A percentile compares a stretch with the other conserved stretches of the same genome.
Evolutionary conservation across 2,797 vertebrate species (phyloP).

Genomic region (Stomatorhinus walkeri): DNA sequence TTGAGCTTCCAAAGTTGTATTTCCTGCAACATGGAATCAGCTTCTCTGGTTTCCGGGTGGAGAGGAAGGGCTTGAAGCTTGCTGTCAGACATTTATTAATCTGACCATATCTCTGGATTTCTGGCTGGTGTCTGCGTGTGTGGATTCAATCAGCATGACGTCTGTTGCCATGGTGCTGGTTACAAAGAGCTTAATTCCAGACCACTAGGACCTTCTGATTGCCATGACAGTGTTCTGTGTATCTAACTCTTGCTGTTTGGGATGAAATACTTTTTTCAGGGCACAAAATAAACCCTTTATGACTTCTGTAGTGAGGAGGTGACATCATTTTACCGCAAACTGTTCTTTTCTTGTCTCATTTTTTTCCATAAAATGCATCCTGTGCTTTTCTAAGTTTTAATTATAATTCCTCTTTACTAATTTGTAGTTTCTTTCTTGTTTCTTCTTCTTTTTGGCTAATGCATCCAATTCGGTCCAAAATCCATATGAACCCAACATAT

Average conservation of each 20-base stretch:
- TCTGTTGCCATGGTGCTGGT: conserved; percentile 46
- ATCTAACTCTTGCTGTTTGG: conserved; percentile 12
- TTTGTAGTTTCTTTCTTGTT: not conserved
- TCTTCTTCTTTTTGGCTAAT: not conserved
- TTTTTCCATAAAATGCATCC: not conserved
- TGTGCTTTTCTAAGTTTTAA: not conserved
- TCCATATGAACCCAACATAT: not conserved
- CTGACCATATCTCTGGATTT: conserved; percentile 38
- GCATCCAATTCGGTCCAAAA: not conserved
- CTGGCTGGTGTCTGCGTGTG: conserved; percentile 22
- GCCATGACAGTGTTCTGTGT: conserved; percentile 34
- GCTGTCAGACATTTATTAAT: conserved; percentile 50
- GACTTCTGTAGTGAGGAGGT: conserved; percentile 1
- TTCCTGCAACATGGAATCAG: conserved; percentile 41
- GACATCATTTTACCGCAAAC: not conserved
- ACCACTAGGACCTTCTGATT: conserved; percentile 41
- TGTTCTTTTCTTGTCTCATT: not conserved
- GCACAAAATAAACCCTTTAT: conserved; percentile 14
- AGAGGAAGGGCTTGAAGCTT: conserved; percentile 39
- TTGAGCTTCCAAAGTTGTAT: conserved; percentile 33
- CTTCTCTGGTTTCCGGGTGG: conserved; percentile 38
- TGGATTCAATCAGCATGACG: conserved; percentile 38
- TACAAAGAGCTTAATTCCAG: conserved; percentile 43
- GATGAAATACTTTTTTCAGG: conserved; percentile 15
- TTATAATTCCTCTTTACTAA: not conserved